Conservation (phyloP, 1,140 invertebrate genomes). For the Temnothorax longispinosus region DNA sequence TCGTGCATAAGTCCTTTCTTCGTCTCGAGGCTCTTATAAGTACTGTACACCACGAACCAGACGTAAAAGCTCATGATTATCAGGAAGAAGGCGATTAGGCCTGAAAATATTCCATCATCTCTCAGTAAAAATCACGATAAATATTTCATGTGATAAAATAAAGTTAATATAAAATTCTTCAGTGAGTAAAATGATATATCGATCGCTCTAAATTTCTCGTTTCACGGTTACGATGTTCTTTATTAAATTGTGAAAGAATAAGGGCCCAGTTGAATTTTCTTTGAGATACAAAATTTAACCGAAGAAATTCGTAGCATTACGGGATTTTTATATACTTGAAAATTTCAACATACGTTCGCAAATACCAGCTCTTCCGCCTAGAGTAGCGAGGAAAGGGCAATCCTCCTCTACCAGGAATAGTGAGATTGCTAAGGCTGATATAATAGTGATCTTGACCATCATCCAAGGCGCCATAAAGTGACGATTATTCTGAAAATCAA, state of each 20-base stretch:
- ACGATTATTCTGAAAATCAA: conserved; percentile 82
- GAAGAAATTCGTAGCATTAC: not conserved
- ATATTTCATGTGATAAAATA: not conserved
- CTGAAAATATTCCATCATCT: conserved; percentile 65
- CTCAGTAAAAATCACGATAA: not conserved
- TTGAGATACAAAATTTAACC: not conserved
- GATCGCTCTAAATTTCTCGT: not conserved
- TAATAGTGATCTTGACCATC: conserved; percentile 83
- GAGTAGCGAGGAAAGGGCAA: conserved; percentile 79
- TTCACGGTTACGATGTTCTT: not conserved
- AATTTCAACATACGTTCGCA: conserved; percentile 79
- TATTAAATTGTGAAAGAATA: not conserved
- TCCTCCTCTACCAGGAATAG: conserved; percentile 81
- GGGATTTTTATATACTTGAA: not conserved
- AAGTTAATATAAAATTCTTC: not conserved
- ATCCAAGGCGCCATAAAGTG: conserved; percentile 85
- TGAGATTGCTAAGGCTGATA: conserved; percentile 79
- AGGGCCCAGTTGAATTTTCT: not conserved
- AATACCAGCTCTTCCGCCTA: conserved; percentile 80
- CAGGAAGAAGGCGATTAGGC: conserved; percentile 76
- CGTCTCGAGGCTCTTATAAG: conserved; percentile 83
- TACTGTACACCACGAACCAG: conserved; percentile 86
- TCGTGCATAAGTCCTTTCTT: conserved; percentile 82
- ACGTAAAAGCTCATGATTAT: conserved; percentile 82
- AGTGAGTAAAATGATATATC: not conserved